These are phyloP conservation scores for Zeugodacus cucurbitae DNA, from an alignment of 1,140 invertebrate genomes.

Conservation along the genomic window DNA sequence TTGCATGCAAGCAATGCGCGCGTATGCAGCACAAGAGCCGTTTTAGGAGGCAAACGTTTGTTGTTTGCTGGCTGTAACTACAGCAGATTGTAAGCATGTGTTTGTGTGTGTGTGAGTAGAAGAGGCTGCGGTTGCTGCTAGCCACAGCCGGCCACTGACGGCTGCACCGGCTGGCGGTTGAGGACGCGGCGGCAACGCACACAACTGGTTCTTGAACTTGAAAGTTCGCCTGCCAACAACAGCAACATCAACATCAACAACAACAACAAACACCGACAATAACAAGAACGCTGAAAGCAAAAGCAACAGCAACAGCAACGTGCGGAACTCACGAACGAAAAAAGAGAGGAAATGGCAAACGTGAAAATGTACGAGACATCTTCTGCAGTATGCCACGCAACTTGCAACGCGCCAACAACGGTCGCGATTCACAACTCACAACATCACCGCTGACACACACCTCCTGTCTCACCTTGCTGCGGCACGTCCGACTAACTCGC, in stretches of 20 bases:
- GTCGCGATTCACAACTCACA: not conserved
- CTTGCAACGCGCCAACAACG: not conserved
- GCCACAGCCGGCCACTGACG: not conserved
- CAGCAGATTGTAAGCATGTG: not conserved
- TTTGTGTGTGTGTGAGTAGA: not conserved
- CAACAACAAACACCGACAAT: not conserved
- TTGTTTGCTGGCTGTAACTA: not conserved
- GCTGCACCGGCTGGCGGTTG: not conserved
- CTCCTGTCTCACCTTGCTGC: not conserved
- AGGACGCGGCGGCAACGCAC: not conserved
- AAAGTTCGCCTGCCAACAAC: conserved; percentile 15
- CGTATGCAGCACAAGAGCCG: not conserved
- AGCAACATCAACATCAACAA: not conserved
- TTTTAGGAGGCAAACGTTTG: not conserved
- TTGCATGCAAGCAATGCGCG: not conserved
- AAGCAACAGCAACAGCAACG: not conserved
- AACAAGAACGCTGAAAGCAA: conserved; percentile 32
- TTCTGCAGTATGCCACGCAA: not conserved
- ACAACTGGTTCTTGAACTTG: conserved; percentile 42
- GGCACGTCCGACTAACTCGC: too few relatives aligned
- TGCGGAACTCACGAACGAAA: not conserved
- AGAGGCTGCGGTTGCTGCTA: not conserved
- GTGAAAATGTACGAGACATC: not conserved
- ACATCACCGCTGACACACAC: not conserved
- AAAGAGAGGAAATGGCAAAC: not conserved